Conservation (phyloP, 1,140 invertebrate genomes). For the Drosophila malerkotliana region DNA sequence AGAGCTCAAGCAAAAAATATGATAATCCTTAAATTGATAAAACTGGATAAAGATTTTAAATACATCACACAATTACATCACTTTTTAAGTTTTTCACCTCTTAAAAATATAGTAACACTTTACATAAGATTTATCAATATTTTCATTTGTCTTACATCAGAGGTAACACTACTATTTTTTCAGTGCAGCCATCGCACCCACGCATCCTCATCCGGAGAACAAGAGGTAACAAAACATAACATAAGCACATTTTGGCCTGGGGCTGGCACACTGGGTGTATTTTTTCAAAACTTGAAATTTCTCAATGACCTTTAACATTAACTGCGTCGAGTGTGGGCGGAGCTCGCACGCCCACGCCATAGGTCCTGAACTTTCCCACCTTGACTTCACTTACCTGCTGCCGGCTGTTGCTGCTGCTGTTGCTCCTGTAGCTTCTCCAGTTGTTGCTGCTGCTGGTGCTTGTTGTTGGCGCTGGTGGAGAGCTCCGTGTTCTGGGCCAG, state of each 20-base stretch:
- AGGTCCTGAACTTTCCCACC: slow-evolving; percentile 62
- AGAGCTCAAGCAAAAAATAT: background rate
- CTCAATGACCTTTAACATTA: slow-evolving; percentile 78
- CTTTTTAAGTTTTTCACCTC: background rate
- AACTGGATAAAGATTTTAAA: background rate
- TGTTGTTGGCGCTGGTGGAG: slow-evolving; percentile 72
- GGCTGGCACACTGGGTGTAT: slow-evolving; percentile 12
- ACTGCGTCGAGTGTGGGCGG: slow-evolving; percentile 44
- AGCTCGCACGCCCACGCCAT: slow-evolving; percentile 37
- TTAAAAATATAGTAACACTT: background rate
- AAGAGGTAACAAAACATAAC: slow-evolving; percentile 9
- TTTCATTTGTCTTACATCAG: too few relatives aligned
- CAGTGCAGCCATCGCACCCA: slow-evolving; percentile 9
- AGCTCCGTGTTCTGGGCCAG: slow-evolving; percentile 80
- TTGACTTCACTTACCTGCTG: slow-evolving; percentile 55
- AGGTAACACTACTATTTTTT: background rate
- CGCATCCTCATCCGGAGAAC: slow-evolving; percentile 11
- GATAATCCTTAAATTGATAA: background rate
- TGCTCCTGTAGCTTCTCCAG: slow-evolving; percentile 45
- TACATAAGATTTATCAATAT: too few relatives aligned
- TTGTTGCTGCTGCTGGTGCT: slow-evolving; percentile 61
- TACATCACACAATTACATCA: background rate
- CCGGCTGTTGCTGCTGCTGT: slow-evolving; percentile 59
- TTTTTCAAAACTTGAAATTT: slow-evolving; percentile 73
- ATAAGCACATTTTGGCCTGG: slow-evolving; percentile 23